phyloP scores from a whole-genome alignment of 1,140 invertebrate species.

The Sinonovacula constricta region DNA sequence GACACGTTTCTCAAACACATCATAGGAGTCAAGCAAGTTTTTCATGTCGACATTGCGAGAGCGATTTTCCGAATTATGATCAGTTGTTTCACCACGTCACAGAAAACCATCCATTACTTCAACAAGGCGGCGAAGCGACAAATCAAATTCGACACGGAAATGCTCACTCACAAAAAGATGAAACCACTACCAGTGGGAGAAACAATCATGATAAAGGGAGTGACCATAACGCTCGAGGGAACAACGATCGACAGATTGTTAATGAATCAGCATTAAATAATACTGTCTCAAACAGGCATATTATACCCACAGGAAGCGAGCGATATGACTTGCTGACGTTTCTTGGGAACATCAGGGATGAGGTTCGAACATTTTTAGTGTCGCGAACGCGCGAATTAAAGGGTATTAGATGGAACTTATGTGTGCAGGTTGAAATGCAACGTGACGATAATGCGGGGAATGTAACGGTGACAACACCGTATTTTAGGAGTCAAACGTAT shows the following conservation, averaged over 20 bases:
- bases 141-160: background rate
- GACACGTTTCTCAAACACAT: too few relatives aligned
- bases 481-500: slow-evolving; percentile 22
- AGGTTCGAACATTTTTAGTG: background rate
- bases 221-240: background rate
- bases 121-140: background rate
- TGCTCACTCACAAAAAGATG: too few relatives aligned
- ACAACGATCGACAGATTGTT: background rate
- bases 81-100: too few relatives aligned
- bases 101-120: too few relatives aligned
- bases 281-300: background rate
- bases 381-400: background rate
- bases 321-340: slow-evolving; percentile 8
- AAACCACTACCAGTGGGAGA: too few relatives aligned
- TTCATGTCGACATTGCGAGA: too few relatives aligned
- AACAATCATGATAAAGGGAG: too few relatives aligned
- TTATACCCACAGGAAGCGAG: background rate
- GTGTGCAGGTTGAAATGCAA: slow-evolving; percentile 17
- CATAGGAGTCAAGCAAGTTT: too few relatives aligned
- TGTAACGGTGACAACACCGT: background rate
- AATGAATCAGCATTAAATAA: slow-evolving; percentile 8
- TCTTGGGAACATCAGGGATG: slow-evolving; percentile 3
- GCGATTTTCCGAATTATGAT: too few relatives aligned
- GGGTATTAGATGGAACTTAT: slow-evolving; percentile 14
- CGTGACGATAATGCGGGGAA: background rate